Evolutionary conservation across 1,140 invertebrate genomes (phyloP).

Genomic region (Drosophila tristis): DNA sequence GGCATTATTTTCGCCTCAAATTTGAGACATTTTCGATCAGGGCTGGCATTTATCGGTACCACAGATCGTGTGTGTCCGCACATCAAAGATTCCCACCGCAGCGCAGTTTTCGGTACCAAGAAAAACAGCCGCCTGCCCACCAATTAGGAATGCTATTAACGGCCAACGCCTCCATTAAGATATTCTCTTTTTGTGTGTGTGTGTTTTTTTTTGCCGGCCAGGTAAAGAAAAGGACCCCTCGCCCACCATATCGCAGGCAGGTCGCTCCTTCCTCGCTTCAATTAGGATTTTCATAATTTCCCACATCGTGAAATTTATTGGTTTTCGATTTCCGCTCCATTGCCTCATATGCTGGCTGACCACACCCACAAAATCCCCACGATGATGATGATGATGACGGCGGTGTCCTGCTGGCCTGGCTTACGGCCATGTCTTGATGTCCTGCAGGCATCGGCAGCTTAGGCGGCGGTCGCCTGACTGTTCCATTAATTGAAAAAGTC

Average conservation of each 20-base stretch:
- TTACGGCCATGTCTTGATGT: constrained; percentile 14
- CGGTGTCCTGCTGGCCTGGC: constrained; percentile 48
- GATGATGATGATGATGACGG: constrained; percentile 20
- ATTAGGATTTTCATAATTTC: constrained; percentile 81
- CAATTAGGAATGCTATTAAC: constrained; percentile 75
- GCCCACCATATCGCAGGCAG: constrained; percentile 12
- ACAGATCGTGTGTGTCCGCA: constrained; percentile 55
- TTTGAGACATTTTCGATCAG: constrained; percentile 6
- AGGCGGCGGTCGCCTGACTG: constrained; percentile 43
- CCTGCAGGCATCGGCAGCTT: constrained; percentile 22
- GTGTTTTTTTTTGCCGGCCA: constrained; percentile 1
- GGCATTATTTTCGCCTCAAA: not conserved
- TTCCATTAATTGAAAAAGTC: constrained; percentile 70
- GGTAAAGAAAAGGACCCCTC: constrained; percentile 20
- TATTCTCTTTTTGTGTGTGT: constrained; percentile 21
- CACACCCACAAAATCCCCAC: constrained; percentile 29
- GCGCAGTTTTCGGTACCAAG: constrained; percentile 30
- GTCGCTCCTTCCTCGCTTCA: constrained; percentile 47
- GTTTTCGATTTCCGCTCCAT: constrained; percentile 75
- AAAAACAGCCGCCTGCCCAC: constrained; percentile 48
- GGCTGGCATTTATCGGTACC: constrained; percentile 13
- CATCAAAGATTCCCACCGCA: constrained; percentile 58
- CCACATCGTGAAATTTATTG: constrained; percentile 77
- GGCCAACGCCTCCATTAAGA: constrained; percentile 49
- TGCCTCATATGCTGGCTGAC: constrained; percentile 52